Base-by-base conservation (phyloP, 2,113 vertebrate genomes). In the Hippocampus guttulatus region DNA sequence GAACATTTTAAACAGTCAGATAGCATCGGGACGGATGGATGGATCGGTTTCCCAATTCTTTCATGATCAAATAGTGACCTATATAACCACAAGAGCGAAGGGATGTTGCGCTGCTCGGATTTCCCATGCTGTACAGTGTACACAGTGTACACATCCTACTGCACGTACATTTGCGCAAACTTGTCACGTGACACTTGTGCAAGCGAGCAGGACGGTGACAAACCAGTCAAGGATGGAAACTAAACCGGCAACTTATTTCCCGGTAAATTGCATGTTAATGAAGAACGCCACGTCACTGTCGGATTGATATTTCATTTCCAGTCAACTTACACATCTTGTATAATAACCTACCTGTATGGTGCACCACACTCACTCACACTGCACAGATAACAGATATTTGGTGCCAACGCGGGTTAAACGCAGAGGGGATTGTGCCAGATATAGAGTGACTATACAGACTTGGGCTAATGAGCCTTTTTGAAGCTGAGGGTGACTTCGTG, bases 161-260 rank as follows among this genome's bases (percentile, higher is more conserved):
- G 80, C 87, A 90, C 87, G 85, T 90, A 88, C 73, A 52, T 80
- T 64, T 8, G 21, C 8, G 55, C 21, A 58, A 64, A 70, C 82
- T 75, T 77, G 49, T 76, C 67, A 33, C 55, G 58, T 52, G 43
- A 60, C 47, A 67, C 33, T 43, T 41, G 54, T 20, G 64, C 66
- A 65, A 41, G 14, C 51, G 40, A 16, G 11, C 21, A 21, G 45
- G 16, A 12, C 49, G 4, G 25, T 67, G 25, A n/a, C 9, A 33
- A 20, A 64, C 2, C 23, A 10, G 27, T 61, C 58, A 27, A 27
- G 33, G 33, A 6, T 6, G 33, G 33, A 38, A 38, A 38, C 33
- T 38, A 38, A 38, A 38, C 33, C 33, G 5, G 33, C 5, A 27
- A 5, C 11, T 58, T 16, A 7, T 18, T 1, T 27, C 25, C 25